Conservation (phyloP, 1,140 invertebrate species). For the Limonius californicus region DNA sequence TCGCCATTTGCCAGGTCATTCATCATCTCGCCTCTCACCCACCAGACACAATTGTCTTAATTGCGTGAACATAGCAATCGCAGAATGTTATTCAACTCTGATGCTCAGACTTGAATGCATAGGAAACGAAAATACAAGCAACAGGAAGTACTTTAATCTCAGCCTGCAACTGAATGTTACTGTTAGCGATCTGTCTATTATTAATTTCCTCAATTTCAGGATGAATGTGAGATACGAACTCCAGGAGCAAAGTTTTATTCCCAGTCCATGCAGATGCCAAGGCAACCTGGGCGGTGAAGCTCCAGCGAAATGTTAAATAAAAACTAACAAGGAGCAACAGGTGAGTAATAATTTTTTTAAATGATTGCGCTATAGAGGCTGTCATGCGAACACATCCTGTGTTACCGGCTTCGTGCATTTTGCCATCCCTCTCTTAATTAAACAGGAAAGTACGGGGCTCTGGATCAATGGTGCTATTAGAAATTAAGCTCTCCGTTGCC, state of each 20-base stretch:
- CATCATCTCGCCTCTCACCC: neutral
- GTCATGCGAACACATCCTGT: conserved; percentile 8
- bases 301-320: neutral
- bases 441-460: conserved; percentile 3
- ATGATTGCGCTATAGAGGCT: neutral
- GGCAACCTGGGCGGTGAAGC: no score
- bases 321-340: conserved; percentile 5
- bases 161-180: no score
- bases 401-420: conserved; percentile 2
- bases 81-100: neutral
- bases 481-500: conserved; percentile 8
- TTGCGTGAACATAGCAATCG: neutral
- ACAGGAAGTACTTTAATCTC: no score
- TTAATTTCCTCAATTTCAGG: no score
- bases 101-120: no score
- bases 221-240: no score
- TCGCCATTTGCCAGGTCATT: neutral
- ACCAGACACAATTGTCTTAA: neutral
- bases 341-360: conserved; percentile 12
- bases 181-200: no score
- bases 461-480: conserved; percentile 12
- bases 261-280: no score
- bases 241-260: no score
- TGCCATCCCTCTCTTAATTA: conserved; percentile 6
- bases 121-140: no score